Conservation (phyloP, 2,888 invertebrate genomes). For the Chouioia cunea region DNA sequence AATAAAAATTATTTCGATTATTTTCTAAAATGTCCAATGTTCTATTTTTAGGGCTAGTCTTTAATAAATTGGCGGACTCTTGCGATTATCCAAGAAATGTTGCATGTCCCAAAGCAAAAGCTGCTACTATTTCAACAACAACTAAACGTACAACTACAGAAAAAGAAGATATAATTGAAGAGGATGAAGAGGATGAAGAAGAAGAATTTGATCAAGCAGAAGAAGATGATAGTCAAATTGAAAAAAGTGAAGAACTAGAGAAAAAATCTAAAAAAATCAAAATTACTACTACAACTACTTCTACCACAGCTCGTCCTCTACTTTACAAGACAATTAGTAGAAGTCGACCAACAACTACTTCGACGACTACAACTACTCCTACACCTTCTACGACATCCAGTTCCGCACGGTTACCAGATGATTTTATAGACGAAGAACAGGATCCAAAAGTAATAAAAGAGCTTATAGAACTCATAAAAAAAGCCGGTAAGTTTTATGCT, state of each 20-base stretch:
- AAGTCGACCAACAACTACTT: constrained; percentile 58
- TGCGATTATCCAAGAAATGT: constrained; percentile 94
- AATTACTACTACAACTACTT: constrained; percentile 49
- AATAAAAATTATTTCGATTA: constrained; percentile 21
- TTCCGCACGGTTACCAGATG: constrained; percentile 31
- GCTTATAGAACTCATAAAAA: constrained; percentile 84
- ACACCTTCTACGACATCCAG: constrained; percentile 30
- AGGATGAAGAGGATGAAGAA: constrained; percentile 69
- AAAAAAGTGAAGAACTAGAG: constrained; percentile 62
- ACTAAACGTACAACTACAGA: constrained; percentile 71
- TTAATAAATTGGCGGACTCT: constrained; percentile 92
- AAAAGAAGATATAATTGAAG: constrained; percentile 65
- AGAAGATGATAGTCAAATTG: constrained; percentile 70
- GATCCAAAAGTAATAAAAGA: constrained; percentile 86
- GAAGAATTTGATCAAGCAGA: constrained; percentile 68
- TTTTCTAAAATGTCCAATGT: constrained; percentile 18
- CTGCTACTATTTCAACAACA: constrained; percentile 68
- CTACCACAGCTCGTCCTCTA: constrained; percentile 59
- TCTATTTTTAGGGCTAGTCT: constrained; percentile 86
- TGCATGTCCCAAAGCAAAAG: constrained; percentile 77
- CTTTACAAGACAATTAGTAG: constrained; percentile 64
- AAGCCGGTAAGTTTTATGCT: constrained; percentile 75
- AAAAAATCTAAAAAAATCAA: constrained; percentile 63
- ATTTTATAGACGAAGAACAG: constrained; percentile 72
- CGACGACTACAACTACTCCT: constrained; percentile 47